Evolutionary conservation across 2,797 vertebrate species (phyloP), one percentile per base, ranked within the genome.

Genomic region (Gobio occitaniae): DNA sequence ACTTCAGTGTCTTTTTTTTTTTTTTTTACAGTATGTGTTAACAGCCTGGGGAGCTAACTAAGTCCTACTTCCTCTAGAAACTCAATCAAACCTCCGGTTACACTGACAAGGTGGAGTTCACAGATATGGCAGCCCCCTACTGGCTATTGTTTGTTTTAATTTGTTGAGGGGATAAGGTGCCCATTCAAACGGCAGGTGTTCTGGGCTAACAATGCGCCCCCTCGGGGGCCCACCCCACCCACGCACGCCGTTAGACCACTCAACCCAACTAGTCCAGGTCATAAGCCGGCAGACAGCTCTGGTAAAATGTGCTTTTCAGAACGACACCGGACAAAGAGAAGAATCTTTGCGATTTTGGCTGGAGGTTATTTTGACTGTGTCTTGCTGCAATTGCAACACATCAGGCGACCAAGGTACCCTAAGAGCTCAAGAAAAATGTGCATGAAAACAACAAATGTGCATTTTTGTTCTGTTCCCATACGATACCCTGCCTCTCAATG

Each of bases 111-210:
- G 91, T 93, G 93, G 90, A 90, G 88, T 88, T 90, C 89, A 91
- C 85, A 92, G 86, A 86, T 91, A 90, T 81, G 84, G 86, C 59
- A 48, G 89, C 90, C 90, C 89, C 88, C 89, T 87, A 19, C 71
- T 79, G 88, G 89, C 91, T 82, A 56, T 86, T 90, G 89, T 93
- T 93, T 93, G 90, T 93, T 92, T 92, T 90, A 90, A 90, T 91
- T 91, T 6, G 86, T 86, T 44, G 77, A 44, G 76, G n/a, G 88
- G 90, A 93, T 92, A 92, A 93, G 88, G 88, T 88, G 89, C 91
- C 91, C 93, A 92, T 92, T 89, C 91, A 93, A 93, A 93, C 91
- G 92, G 90, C 93, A 94, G 94, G 92, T 94, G 93, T 90, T 88
- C 83, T 0, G 56, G 36, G 76, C 91, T 91, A 91, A 93, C 91